phyloP scores from a whole-genome alignment of 2,888 invertebrate genomes.

The Axea sp. region DNA sequence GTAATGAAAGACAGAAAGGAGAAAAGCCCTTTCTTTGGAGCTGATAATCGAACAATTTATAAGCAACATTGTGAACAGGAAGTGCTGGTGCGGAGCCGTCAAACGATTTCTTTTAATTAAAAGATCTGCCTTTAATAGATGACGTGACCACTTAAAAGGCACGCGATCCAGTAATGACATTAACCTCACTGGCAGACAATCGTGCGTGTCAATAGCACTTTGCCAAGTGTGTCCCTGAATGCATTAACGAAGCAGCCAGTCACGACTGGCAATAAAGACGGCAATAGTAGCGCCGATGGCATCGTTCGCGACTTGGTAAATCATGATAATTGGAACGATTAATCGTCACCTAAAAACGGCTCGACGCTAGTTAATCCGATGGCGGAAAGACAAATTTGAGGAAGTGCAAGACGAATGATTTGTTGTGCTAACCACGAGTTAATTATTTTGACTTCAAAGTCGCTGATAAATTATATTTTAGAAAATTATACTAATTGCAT shows the following conservation, averaged over 20 bases:
- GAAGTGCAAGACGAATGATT: slow-evolving; percentile 13
- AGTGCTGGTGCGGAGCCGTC: slow-evolving; percentile 16
- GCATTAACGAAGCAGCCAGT: slow-evolving; percentile 46
- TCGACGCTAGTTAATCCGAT: slow-evolving; percentile 15
- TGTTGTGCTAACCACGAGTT: slow-evolving; percentile 4
- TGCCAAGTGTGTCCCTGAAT: slow-evolving; percentile 52
- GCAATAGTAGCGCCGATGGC: slow-evolving; percentile 32
- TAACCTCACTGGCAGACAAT: slow-evolving; percentile 59
- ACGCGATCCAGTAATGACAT: slow-evolving; percentile 59
- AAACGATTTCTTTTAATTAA: slow-evolving; percentile 56
- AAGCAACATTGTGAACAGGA: slow-evolving; percentile 31
- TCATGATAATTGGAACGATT: slow-evolving; percentile 48
- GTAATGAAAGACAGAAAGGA: not conserved
- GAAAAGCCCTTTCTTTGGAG: not conserved
- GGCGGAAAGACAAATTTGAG: slow-evolving; percentile 26
- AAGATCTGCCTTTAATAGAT: slow-evolving; percentile 55
- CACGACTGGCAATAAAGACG: slow-evolving; percentile 48
- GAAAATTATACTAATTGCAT: slow-evolving; percentile 2
- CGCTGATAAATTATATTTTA: slow-evolving; percentile 4
- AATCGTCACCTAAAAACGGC: slow-evolving; percentile 35
- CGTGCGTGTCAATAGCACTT: slow-evolving; percentile 62
- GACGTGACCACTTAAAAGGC: slow-evolving; percentile 58
- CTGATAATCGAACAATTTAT: slow-evolving; percentile 52
- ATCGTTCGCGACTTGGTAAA: slow-evolving; percentile 26
- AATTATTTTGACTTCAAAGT: slow-evolving; percentile 9